phyloP scores from a whole-genome alignment of 2,113 vertebrate genomes.

The Struthidea cinerea region DNA sequence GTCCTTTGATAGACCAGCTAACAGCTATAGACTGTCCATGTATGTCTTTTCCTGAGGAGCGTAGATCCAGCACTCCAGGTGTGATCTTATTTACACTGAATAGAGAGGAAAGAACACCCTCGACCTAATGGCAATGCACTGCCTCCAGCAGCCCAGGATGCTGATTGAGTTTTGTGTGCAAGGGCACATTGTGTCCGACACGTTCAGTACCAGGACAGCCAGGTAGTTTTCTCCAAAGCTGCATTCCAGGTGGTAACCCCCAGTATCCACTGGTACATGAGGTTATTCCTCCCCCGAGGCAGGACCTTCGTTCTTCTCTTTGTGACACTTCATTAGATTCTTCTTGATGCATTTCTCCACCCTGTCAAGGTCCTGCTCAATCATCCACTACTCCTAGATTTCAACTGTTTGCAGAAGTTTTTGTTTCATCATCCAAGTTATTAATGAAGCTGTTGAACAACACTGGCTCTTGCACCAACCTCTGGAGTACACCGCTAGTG shows the following conservation, averaged over 20 bases:
- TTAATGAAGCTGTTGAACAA: neutral
- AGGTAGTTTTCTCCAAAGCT: neutral
- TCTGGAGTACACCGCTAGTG: neutral
- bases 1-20: neutral
- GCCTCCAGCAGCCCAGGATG: neutral
- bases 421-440: neutral
- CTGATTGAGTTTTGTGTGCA: neutral
- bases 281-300: neutral
- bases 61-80: neutral
- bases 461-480: neutral
- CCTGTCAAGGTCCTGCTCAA: neutral
- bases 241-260: rapidly evolving
- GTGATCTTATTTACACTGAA: neutral
- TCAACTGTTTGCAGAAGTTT: neutral
- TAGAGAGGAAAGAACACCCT: neutral
- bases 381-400: neutral
- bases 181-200: neutral
- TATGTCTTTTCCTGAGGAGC: neutral
- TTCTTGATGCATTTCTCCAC: neutral
- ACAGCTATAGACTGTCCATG: neutral
- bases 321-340: neutral
- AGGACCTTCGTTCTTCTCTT: neutral
- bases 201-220: neutral
- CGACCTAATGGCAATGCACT: rapidly evolving
- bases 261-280: neutral